Conservation (phyloP, 2,888 invertebrate genomes). For the Polydesmus complanatus region DNA sequence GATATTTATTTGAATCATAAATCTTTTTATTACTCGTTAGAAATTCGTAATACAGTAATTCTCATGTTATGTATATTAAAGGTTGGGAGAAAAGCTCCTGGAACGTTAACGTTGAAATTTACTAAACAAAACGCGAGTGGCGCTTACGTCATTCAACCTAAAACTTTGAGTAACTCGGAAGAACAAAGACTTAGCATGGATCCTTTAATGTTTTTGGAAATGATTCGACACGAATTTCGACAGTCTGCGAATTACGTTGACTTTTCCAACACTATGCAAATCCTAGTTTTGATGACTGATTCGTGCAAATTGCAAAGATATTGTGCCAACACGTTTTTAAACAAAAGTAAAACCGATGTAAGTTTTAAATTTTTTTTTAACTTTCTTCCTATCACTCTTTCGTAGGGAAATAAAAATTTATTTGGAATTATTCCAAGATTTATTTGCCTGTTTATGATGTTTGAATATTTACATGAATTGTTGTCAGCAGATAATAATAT, state of each 20-base stretch:
- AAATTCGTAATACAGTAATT: not conserved
- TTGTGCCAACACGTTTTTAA: conserved; percentile 10
- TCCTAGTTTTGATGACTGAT: conserved; percentile 15
- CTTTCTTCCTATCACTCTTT: not conserved
- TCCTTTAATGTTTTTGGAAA: conserved; percentile 7
- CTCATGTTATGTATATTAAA: not conserved
- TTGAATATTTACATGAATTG: not conserved
- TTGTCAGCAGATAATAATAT: too few relatives aligned
- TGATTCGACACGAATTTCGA: conserved; percentile 6
- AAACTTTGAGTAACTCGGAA: conserved; percentile 8
- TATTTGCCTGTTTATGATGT: too few relatives aligned
- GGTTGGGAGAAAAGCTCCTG: conserved; percentile 15
- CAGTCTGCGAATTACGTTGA: not conserved
- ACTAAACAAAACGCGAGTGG: conserved; percentile 12
- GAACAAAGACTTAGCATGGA: conserved; percentile 6
- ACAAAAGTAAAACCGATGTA: not conserved
- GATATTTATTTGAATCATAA: not conserved
- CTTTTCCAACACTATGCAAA: not conserved
- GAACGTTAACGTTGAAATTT: conserved; percentile 14
- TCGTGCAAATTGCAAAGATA: conserved; percentile 12
- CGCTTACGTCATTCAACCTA: conserved; percentile 13
- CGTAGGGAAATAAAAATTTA: too few relatives aligned
- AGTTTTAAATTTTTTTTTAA: not conserved
- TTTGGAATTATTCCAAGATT: too few relatives aligned
- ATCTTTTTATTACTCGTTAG: not conserved